These are phyloP conservation scores for Craseonycteris thonglongyai DNA, from an alignment of 2,113 vertebrate genomes.

Conservation along the genomic window DNA sequence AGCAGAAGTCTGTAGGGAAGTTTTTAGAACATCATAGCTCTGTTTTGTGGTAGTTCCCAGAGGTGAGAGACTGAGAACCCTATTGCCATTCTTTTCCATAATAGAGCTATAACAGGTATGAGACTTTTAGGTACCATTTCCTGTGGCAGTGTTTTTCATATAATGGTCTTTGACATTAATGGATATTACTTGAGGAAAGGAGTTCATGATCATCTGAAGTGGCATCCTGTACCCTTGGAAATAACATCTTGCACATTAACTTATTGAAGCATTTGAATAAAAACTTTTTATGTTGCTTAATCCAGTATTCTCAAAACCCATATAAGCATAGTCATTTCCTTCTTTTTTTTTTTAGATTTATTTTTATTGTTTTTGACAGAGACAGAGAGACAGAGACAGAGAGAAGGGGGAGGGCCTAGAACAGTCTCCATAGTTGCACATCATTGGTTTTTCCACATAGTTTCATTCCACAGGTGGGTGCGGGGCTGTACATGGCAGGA, in stretches of 20 bases:
- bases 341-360: too few species aligned
- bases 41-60: neutral
- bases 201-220: neutral
- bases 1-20: neutral
- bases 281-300: neutral
- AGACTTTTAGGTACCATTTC: neutral
- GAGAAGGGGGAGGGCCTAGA: too few species aligned
- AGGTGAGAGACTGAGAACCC: neutral
- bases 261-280: neutral
- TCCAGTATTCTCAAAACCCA: neutral
- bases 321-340: neutral
- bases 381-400: too few species aligned
- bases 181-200: neutral
- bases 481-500: too few species aligned
- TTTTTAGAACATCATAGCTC: neutral
- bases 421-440: too few species aligned
- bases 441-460: too few species aligned
- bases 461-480: too few species aligned
- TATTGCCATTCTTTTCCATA: neutral
- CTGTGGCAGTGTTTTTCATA: neutral
- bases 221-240: neutral
- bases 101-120: neutral
- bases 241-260: neutral
- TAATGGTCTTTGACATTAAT: neutral
- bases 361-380: too few species aligned